Base-by-base conservation (phyloP, 2,797 vertebrate species). In the Enteromius radiatus region DNA sequence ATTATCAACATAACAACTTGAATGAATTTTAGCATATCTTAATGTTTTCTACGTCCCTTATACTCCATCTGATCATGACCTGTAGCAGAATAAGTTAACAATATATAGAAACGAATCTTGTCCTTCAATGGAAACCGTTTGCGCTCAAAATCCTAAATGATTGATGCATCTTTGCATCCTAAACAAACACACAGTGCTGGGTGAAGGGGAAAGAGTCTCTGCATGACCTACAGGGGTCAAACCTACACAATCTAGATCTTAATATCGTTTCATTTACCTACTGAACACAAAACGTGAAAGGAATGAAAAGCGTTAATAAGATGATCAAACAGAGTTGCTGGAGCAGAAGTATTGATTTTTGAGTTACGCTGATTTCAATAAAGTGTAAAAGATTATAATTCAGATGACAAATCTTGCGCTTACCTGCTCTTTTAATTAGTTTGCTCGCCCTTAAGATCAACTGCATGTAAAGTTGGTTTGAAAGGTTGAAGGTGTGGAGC, bases 401-500 rank as follows among this genome's bases (percentile, higher is more conserved):
- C 4, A 54, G 33, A 68, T 52, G 19, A 19, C 1, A 31, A 61
- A 78, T 78, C 3, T 26, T 59, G 63, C 2, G 5, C 81, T 77
- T 77, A 83, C 81, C 81, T 61, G 52, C 6, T 23, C 5, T 68
- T 59, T 61, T 2, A 76, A 69, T 23, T 5, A 45, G 9, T 52
- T 49, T 56, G 21, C 23, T 52, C 8, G 61, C 11, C 78, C 43
- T 15, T 52, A 36, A 38, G 14, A 52, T 67, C 47, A 54, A 12
- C 26, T 36, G 45, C 14, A 36, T 54, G 12, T 64, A 21, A 74
- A 38, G 56, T 47, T 61, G 43, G 43, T 81, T 59, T 41, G 21
- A 75, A 75, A 54, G 49, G 33, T 52, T 79, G 76, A 78, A 52
- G 61, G 80, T 69, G 45, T 64, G 26, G 28, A 64, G 70, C 0